Percentiles rank a stretch among this genome's conserved stretches.
phyloP scores from a whole-genome alignment of 1,140 invertebrate genomes.

The Gyrodactylus bullatarudis region DNA sequence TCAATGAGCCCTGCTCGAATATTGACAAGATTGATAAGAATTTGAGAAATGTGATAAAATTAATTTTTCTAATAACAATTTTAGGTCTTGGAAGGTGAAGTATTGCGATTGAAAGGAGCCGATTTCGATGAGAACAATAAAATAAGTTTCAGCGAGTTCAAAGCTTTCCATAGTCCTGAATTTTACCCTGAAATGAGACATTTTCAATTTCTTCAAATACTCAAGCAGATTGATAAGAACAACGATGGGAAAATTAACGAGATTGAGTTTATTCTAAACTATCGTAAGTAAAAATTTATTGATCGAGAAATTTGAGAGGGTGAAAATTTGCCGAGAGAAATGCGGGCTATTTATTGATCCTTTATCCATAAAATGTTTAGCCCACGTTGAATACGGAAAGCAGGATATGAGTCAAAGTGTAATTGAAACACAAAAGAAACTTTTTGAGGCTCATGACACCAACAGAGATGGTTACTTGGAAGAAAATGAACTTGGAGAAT shows the following conservation, averaged over 20 bases:
- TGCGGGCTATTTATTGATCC: too few relatives aligned
- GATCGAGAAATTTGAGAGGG: neutral
- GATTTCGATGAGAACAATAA: neutral
- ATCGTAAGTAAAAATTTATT: neutral
- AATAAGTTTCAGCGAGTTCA: neutral
- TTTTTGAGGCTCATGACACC: neutral
- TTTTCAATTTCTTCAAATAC: neutral
- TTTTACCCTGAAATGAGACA: neutral
- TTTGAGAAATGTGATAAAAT: too few relatives aligned
- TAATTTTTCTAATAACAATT: too few relatives aligned
- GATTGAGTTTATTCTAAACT: neutral
- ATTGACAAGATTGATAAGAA: too few relatives aligned
- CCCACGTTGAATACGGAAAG: neutral
- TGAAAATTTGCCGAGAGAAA: too few relatives aligned
- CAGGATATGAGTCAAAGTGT: neutral
- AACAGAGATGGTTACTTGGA: neutral
- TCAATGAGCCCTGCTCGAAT: too few relatives aligned
- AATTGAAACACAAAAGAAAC: neutral
- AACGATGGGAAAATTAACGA: neutral
- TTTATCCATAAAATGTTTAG: neutral
- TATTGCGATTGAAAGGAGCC: neutral
- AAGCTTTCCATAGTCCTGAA: neutral
- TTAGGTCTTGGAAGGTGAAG: neutral
- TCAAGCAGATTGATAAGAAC: neutral
- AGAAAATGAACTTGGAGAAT: neutral